phyloP scores from a whole-genome alignment of 2,888 invertebrate genomes.

The Sminthurides aquaticus region DNA sequence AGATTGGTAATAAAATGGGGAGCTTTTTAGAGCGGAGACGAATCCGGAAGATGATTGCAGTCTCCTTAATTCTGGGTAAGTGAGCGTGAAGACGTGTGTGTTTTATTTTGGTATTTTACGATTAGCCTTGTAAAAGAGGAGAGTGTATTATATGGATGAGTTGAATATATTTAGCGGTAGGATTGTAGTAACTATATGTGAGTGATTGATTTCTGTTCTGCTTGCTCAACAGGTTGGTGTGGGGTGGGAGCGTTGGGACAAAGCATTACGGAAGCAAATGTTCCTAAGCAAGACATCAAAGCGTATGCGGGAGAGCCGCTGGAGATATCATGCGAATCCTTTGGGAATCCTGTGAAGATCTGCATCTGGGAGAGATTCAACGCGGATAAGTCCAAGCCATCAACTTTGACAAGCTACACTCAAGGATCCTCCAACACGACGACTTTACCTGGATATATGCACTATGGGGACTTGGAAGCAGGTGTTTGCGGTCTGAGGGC shows the following conservation, averaged over 20 bases:
- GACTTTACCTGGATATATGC: conserved; percentile 14
- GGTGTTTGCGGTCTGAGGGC: conserved; percentile 19
- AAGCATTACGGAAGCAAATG: conserved; percentile 4
- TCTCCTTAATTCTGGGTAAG: background rate
- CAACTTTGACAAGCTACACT: conserved; percentile 18
- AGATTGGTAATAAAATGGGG: conserved; percentile 18
- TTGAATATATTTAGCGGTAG: no score
- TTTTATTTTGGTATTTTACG: no score
- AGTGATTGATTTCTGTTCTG: no score
- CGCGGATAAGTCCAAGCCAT: conserved; percentile 12
- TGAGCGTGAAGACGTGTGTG: no score
- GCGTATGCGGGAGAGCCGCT: conserved; percentile 31
- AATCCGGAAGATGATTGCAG: background rate
- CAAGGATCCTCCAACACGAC: conserved; percentile 7
- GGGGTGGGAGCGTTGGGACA: background rate
- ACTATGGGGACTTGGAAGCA: conserved; percentile 11
- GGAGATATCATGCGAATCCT: conserved; percentile 37
- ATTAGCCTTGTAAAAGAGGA: no score
- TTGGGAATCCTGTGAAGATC: conserved; percentile 25
- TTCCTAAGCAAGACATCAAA: conserved; percentile 15
- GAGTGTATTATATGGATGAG: no score
- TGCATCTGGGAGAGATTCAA: conserved; percentile 36
- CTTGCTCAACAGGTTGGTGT: conserved; percentile 1
- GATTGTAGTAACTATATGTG: no score
- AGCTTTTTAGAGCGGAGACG: background rate